Conservation (phyloP, 2,113 vertebrate genomes). For the Leptobrachium ailaonicum region DNA sequence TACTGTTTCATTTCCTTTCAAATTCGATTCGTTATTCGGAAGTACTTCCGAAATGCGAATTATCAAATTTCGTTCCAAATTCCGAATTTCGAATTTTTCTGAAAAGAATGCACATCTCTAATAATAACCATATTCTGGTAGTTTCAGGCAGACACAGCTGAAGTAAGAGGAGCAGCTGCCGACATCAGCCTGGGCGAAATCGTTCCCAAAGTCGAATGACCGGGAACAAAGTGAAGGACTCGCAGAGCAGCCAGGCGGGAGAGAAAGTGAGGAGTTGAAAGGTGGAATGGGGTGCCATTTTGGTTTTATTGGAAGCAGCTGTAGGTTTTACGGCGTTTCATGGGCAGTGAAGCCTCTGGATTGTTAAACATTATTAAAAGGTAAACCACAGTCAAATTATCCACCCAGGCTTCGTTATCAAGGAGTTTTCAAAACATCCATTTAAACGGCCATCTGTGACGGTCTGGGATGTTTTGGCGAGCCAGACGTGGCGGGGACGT, state of each 20-base stretch:
- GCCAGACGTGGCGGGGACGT: neutral
- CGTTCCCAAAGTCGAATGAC: no score
- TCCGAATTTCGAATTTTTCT: no score
- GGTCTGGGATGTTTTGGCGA: neutral
- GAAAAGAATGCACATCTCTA: no score
- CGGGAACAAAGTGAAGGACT: neutral
- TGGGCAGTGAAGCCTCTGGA: slow-evolving; percentile 27
- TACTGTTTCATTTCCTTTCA: no score
- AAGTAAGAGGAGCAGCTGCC: no score
- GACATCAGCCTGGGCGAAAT: no score
- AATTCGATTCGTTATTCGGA: no score
- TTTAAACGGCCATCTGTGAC: slow-evolving; percentile 24
- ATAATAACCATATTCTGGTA: no score
- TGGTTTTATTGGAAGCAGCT: slow-evolving; percentile 34
- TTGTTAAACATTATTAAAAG: slow-evolving; percentile 44
- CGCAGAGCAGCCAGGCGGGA: neutral
- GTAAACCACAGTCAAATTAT: slow-evolving; percentile 24
- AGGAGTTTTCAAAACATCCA: slow-evolving; percentile 27
- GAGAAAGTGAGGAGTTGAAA: neutral
- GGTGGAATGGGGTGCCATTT: neutral
- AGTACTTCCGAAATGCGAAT: no score
- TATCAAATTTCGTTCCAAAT: no score
- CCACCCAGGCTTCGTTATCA: slow-evolving; percentile 7
- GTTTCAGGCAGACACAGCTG: no score
- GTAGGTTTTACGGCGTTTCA: slow-evolving; percentile 25